These are phyloP conservation scores for Dendrocopos noguchii DNA, from an alignment of 2,113 vertebrate genomes.

Conservation along the genomic window DNA sequence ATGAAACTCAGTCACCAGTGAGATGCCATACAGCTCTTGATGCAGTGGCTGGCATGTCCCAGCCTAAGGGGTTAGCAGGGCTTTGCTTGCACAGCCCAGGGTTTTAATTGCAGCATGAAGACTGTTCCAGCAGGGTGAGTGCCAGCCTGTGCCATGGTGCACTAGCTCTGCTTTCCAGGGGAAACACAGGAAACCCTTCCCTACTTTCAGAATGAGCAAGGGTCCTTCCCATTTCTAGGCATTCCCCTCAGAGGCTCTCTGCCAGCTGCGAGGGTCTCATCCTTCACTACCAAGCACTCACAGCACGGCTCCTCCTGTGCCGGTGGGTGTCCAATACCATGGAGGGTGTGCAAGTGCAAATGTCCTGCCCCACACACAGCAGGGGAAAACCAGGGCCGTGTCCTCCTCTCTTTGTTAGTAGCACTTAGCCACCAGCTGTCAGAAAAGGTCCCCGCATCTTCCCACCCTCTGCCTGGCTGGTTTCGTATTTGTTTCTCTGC, in stretches of 20 bases:
- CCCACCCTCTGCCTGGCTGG: not conserved
- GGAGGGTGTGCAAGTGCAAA: rapidly evolving
- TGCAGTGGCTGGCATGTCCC: rapidly evolving
- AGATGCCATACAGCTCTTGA: not conserved
- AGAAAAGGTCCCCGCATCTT: not conserved
- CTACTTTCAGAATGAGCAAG: not conserved
- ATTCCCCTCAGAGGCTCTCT: not conserved
- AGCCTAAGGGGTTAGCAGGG: not conserved
- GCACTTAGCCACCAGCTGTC: not conserved
- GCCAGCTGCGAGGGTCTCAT: not conserved
- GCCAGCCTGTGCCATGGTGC: rapidly evolving
- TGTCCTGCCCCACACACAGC: not conserved
- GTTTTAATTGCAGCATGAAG: not conserved
- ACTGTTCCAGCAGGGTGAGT: not conserved
- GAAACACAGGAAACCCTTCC: not conserved
- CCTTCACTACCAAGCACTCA: rapidly evolving
- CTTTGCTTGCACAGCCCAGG: not conserved
- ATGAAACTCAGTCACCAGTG: not conserved
- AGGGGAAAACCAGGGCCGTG: rapidly evolving
- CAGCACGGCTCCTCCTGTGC: not conserved
- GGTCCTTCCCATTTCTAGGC: not conserved
- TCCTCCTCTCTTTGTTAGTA: not conserved
- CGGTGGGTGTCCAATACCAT: not conserved
- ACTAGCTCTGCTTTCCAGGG: not conserved
- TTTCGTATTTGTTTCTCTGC: rapidly evolving